Base-by-base conservation (phyloP, 2,113 vertebrate genomes). In the Sceloporus undulatus region DNA sequence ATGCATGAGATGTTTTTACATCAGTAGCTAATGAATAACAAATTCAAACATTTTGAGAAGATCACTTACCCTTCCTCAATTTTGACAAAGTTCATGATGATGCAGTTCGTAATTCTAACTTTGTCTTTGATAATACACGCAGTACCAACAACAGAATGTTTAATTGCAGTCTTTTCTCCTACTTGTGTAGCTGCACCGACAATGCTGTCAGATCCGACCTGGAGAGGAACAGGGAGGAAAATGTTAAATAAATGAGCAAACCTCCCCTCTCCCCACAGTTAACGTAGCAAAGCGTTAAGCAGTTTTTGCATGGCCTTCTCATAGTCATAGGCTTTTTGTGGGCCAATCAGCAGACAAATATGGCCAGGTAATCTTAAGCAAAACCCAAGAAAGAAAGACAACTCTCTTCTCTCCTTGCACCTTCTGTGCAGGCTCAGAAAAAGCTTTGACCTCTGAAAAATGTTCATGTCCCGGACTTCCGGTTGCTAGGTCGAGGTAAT, bases 51-150 rank as follows among this genome's bases (percentile, higher is more conserved):
- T 38, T 70, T 79, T 88, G 42, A 92, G 2, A 59, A 85, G 83
- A 97, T 98, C 91, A 97, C 98, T 91, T 97, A 99, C 99, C 98
- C 98, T 94, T 99, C 99, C 86, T 99, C 98, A 82, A 99, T 96
- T 27, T 97, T 99, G 92, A 99, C 98, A 29, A 97, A 98, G 82
- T 98, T 98, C 99, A 99, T 99, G 93, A 99, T 97, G 96, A 99
- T 98, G 86, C 98, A 99, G 95, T 97, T 99, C 89, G 96, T 97
- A n/a, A 99, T 96, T 96, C 98, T 98, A 90, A 98, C 98, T 97
- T 97, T 98, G 85, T 98, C 98, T 95, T n/a, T 98, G 87, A 99
- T 95, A 4, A 87, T 92, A 89, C 98, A 98, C 84, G n/a, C n/a
- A 92, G 96, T 96, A 73, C 99, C 99, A 0, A 99, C n/a, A 66